phyloP scores from a whole-genome alignment of 2,797 vertebrate species.

The Sternotherus odoratus region DNA sequence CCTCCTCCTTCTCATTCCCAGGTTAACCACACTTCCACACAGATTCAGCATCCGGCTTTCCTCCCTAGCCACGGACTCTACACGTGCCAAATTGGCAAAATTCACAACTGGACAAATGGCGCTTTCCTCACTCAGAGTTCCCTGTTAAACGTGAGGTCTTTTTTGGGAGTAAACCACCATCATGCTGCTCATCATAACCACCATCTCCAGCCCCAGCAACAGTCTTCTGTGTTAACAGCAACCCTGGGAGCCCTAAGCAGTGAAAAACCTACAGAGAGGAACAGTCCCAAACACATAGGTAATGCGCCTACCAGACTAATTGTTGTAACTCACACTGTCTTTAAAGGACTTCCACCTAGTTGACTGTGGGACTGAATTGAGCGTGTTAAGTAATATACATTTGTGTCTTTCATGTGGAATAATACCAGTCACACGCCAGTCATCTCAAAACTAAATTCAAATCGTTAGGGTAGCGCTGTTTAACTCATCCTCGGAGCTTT shows the following conservation, averaged over 20 bases:
- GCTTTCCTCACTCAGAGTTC: conserved; percentile 96
- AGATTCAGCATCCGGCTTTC: conserved; percentile 95
- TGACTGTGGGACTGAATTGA: neutral
- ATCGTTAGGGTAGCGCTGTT: rapidly evolving
- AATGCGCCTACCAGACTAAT: conserved; percentile 51
- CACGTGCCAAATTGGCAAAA: conserved; percentile 98
- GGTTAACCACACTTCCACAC: conserved; percentile 83
- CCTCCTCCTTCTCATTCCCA: conserved; percentile 88
- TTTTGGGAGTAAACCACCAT: conserved; percentile 94
- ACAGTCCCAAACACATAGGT: conserved; percentile 97
- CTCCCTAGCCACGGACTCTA: conserved; percentile 98
- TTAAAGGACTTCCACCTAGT: neutral
- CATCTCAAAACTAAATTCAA: neutral
- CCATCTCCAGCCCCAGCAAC: conserved; percentile 85
- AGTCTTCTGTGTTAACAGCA: conserved; percentile 86
- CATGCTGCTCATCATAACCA: conserved; percentile 87
- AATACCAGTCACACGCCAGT: neutral
- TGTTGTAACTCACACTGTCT: conserved; percentile 37
- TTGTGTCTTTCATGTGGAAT: neutral
- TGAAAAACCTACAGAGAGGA: conserved; percentile 88
- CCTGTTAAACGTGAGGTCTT: conserved; percentile 94
- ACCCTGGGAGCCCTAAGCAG: conserved; percentile 84
- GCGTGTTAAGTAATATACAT: neutral
- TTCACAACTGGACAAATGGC: conserved; percentile 98
- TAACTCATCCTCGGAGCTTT: neutral